These are phyloP conservation scores for Heteromyza rotundicornis DNA, from an alignment of 2,888 invertebrate genomes.

Conservation along the genomic window DNA sequence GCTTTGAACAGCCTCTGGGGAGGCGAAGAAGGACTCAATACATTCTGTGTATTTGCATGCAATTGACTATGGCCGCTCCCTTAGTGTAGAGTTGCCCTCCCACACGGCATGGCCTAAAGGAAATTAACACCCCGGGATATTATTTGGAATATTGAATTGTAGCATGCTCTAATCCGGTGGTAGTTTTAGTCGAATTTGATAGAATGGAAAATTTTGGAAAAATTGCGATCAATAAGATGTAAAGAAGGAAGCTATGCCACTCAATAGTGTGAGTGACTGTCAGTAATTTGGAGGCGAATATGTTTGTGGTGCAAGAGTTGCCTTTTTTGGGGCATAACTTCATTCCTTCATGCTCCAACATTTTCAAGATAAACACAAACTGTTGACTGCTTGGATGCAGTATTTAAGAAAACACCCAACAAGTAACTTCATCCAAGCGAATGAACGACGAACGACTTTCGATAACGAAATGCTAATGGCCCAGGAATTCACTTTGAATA, in stretches of 20 bases:
- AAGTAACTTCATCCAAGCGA: background rate
- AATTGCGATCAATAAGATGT: too few species aligned
- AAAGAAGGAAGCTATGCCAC: too few species aligned
- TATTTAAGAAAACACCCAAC: too few species aligned
- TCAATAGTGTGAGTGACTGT: too few species aligned
- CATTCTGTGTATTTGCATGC: background rate
- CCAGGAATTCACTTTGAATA: background rate
- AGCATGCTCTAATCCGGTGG: background rate
- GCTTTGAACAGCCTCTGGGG: too few species aligned
- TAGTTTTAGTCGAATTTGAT: too few species aligned
- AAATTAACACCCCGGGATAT: conserved; percentile 36
- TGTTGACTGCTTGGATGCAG: too few species aligned
- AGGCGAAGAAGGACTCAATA: background rate
- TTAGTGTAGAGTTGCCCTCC: background rate
- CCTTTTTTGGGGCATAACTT: too few species aligned
- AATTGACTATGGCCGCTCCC: background rate
- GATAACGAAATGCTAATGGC: background rate
- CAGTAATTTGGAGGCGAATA: too few species aligned
- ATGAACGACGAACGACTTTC: background rate
- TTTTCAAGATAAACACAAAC: background rate
- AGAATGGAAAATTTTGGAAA: too few species aligned
- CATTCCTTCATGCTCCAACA: background rate
- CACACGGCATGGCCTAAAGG: conserved; percentile 22
- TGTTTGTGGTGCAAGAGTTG: too few species aligned
- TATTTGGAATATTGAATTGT: conserved; percentile 15